These are phyloP conservation scores for Pycnonotus jocosus DNA, from an alignment of 2,113 vertebrate genomes.

Conservation along the genomic window DNA sequence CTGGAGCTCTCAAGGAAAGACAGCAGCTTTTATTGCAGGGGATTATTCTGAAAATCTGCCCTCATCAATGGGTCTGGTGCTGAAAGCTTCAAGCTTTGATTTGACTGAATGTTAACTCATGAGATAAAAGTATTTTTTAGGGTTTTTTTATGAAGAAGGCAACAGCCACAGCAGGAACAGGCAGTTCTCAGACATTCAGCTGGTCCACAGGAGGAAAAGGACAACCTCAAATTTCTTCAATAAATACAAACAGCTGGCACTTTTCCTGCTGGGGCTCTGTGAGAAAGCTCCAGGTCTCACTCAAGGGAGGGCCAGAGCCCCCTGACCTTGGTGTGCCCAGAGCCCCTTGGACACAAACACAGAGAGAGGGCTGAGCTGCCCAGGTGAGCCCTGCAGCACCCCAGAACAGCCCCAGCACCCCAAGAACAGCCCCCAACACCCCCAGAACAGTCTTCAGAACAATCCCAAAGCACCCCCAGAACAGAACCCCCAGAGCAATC, in stretches of 20 bases:
- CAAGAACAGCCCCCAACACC: not conserved
- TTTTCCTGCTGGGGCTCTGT: not conserved
- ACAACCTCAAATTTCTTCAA: not conserved
- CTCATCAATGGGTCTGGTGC: not conserved
- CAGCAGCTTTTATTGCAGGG: not conserved
- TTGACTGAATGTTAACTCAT: not conserved
- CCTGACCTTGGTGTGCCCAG: not conserved
- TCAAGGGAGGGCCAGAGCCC: not conserved
- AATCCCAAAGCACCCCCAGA: not conserved
- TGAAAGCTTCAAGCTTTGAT: not conserved
- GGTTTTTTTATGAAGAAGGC: not conserved
- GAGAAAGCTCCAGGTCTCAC: not conserved
- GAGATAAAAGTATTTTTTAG: not conserved
- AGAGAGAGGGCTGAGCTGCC: not conserved
- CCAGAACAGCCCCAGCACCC: not conserved
- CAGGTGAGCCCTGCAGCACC: not conserved
- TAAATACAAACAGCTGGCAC: not conserved
- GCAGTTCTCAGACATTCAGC: not conserved
- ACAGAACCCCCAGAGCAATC: too few species aligned
- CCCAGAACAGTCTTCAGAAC: not conserved
- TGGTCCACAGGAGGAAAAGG: not conserved
- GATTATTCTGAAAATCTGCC: not conserved
- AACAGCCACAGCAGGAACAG: not conserved
- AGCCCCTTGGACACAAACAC: not conserved
- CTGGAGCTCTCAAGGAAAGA: not conserved